Evolutionary conservation across 1,140 invertebrate genomes (phyloP).

Genomic region (Lepidurus packardi): DNA sequence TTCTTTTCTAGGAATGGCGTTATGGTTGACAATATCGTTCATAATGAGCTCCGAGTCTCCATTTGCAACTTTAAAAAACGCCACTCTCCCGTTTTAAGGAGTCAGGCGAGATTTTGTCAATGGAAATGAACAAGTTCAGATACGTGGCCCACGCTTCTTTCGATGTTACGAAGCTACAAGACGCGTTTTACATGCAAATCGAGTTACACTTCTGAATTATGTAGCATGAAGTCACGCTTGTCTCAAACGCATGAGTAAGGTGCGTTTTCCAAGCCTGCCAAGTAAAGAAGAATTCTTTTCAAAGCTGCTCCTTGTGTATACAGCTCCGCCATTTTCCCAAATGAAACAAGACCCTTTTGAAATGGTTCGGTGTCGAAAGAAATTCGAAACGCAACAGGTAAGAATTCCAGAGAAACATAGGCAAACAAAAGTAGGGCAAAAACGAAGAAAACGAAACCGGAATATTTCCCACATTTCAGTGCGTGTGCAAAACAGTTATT

Average conservation of each 20-base stretch:
- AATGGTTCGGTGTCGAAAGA: neutral
- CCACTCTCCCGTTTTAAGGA: neutral
- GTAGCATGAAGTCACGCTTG: neutral
- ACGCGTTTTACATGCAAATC: neutral
- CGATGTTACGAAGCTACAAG: neutral
- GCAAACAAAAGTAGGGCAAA: neutral
- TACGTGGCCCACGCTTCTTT: neutral
- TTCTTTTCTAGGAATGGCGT: neutral
- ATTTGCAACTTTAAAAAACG: neutral
- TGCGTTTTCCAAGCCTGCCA: neutral
- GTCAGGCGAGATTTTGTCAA: neutral
- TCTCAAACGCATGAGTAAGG: neutral
- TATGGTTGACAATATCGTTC: neutral
- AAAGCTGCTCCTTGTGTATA: neutral
- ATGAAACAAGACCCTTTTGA: conserved; percentile 14
- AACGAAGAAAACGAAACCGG: neutral
- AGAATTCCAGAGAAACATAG: neutral
- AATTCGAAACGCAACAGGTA: neutral
- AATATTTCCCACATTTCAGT: neutral
- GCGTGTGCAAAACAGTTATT: neutral
- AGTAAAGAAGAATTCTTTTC: neutral
- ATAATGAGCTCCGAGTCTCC: neutral
- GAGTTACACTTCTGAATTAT: neutral
- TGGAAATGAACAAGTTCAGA: neutral
- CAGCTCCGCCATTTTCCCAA: conserved; percentile 2